These are phyloP conservation scores for Spheniscus humboldti DNA, from an alignment of 2,797 vertebrate species.

Conservation along the genomic window DNA sequence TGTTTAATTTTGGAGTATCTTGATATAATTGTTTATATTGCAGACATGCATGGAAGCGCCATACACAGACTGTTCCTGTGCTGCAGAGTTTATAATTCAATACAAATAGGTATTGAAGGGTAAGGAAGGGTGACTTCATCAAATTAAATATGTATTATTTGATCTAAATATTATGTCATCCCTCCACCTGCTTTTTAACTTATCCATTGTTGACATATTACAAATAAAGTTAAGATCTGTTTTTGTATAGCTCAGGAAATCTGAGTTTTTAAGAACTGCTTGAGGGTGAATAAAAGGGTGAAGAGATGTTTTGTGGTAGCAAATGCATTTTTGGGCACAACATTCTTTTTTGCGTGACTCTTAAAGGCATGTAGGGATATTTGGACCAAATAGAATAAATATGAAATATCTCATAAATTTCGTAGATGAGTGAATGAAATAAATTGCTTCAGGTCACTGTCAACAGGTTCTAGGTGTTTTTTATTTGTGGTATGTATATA, in stretches of 20 bases:
- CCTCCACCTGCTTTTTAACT: background rate
- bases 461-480: background rate
- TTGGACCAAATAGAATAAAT: constrained; percentile 9
- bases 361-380: background rate
- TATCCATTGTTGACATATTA: background rate
- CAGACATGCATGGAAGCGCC: background rate
- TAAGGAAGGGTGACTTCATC: background rate
- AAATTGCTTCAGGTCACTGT: background rate
- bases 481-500: background rate
- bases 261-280: background rate
- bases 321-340: background rate
- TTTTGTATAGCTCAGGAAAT: background rate
- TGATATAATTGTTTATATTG: background rate
- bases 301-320: background rate
- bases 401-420: background rate
- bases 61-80: background rate
- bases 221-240: background rate
- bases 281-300: background rate
- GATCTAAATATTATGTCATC: background rate
- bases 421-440: background rate
- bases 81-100: background rate
- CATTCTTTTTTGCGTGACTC: background rate
- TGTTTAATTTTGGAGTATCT: background rate
- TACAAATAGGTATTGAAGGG: background rate
- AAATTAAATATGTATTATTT: background rate